Evolutionary conservation across 1,140 invertebrate species (phyloP).

Genomic region (Drosophila kepulauana): DNA sequence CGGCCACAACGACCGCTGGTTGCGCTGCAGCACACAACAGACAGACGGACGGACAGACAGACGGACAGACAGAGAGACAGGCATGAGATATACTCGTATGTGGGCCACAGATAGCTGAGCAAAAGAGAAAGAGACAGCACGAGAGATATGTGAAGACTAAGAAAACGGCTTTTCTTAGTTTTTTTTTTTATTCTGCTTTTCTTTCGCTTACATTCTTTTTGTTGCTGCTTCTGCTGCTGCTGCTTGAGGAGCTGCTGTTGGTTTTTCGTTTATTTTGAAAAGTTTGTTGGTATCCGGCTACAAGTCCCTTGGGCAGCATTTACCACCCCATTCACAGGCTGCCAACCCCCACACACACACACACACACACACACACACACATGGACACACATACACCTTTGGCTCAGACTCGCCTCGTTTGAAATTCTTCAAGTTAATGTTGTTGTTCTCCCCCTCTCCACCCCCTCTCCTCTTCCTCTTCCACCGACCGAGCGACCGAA

Average conservation of each 20-base stretch:
- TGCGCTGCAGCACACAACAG: slow-evolving; percentile 29
- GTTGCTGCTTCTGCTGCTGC: not conserved
- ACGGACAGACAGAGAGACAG: not conserved
- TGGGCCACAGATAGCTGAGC: not conserved
- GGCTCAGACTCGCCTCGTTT: slow-evolving; percentile 22
- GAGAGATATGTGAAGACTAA: slow-evolving; percentile 26
- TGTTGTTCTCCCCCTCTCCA: slow-evolving; percentile 55
- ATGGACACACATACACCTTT: slow-evolving; percentile 16
- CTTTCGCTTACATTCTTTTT: too few species aligned
- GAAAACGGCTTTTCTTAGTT: slow-evolving; percentile 18
- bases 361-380: slow-evolving; percentile 21
- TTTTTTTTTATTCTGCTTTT: slow-evolving; percentile 35
- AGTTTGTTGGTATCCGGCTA: slow-evolving; percentile 83
- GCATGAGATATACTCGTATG: slow-evolving; percentile 4
- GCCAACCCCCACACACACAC: slow-evolving; percentile 50
- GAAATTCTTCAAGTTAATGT: slow-evolving; percentile 67
- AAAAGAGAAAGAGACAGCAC: slow-evolving; percentile 4
- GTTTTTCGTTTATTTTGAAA: slow-evolving; percentile 73
- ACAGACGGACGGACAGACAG: not conserved
- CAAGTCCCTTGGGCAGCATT: slow-evolving; percentile 84
- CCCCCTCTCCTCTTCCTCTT: slow-evolving; percentile 10
- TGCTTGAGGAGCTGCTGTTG: slow-evolving; percentile 36
- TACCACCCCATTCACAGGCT: slow-evolving; percentile 81
- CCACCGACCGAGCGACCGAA: not conserved
- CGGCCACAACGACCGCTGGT: slow-evolving; percentile 26